These are phyloP conservation scores for Nicator chloris DNA, from an alignment of 2,113 vertebrate species.

Conservation along the genomic window DNA sequence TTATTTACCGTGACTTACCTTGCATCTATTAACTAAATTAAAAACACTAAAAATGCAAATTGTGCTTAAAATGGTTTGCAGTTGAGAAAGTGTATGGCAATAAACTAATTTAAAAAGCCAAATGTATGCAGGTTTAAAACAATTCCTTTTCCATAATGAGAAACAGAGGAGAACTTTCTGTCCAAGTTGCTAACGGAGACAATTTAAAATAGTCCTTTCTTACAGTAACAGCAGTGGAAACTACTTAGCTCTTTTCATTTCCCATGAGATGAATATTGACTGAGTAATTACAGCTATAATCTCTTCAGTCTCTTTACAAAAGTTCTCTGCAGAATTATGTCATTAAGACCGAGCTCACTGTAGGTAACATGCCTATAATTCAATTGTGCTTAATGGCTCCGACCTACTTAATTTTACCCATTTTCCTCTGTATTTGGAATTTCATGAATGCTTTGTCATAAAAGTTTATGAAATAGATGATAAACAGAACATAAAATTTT, in stretches of 20 bases:
- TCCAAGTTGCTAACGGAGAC: neutral
- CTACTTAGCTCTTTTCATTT: neutral
- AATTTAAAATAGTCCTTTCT: neutral
- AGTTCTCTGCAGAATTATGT: neutral
- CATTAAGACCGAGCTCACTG: neutral
- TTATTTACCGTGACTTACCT: neutral
- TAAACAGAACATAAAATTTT: neutral
- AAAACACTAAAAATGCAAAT: neutral
- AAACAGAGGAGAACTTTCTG: neutral
- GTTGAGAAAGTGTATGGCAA: neutral
- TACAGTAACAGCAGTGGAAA: neutral
- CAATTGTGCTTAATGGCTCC: neutral
- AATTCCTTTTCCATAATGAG: neutral
- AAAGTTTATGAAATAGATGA: neutral
- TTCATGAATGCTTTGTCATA: neutral
- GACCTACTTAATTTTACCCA: neutral
- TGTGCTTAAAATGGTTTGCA: neutral
- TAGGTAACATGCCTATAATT: neutral
- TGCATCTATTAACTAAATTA: neutral
- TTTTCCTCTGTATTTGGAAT: neutral
- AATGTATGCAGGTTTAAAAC: neutral
- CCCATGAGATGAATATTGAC: neutral
- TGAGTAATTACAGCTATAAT: slow-evolving; percentile 14
- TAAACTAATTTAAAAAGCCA: neutral
- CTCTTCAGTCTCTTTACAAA: neutral